These are phyloP conservation scores for Luehdorfia chinensis DNA, from an alignment of 1,140 invertebrate genomes.

Conservation along the genomic window DNA sequence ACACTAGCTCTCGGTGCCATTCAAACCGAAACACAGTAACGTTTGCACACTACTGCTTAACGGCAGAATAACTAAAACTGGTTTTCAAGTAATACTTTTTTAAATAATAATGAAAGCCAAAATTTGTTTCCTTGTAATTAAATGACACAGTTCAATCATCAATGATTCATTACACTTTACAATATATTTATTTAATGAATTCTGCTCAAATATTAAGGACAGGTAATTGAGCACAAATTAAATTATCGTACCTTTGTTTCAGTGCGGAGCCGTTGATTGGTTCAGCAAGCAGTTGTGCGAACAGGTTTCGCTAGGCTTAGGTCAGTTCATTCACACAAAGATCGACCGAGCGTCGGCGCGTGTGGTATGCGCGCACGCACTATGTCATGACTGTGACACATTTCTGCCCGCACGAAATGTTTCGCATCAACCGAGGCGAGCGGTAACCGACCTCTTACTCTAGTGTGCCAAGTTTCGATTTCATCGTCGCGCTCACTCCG, in stretches of 20 bases:
- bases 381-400: conserved; percentile 54
- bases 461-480: conserved; percentile 58
- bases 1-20: too few relatives aligned
- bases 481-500: conserved; percentile 47
- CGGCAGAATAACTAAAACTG: too few relatives aligned
- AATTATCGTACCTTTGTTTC: conserved; percentile 37
- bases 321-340: conserved; percentile 42
- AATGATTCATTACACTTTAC: too few relatives aligned
- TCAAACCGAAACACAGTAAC: too few relatives aligned
- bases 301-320: conserved; percentile 9
- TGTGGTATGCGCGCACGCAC: conserved; percentile 44
- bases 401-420: conserved; percentile 35
- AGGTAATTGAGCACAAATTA: conserved; percentile 19
- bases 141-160: too few relatives aligned
- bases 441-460: conserved; percentile 51
- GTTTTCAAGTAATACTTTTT: too few relatives aligned
- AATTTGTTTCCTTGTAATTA: too few relatives aligned
- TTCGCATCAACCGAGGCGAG: conserved; percentile 31
- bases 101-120: too few relatives aligned
- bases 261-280: conserved; percentile 34
- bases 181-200: too few relatives aligned
- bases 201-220: too few relatives aligned
- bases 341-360: conserved; percentile 23
- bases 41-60: too few relatives aligned
- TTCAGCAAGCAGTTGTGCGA: conserved; percentile 11